Conservation (phyloP, 1,140 invertebrate genomes). For the Dendroctonus ponderosae region DNA sequence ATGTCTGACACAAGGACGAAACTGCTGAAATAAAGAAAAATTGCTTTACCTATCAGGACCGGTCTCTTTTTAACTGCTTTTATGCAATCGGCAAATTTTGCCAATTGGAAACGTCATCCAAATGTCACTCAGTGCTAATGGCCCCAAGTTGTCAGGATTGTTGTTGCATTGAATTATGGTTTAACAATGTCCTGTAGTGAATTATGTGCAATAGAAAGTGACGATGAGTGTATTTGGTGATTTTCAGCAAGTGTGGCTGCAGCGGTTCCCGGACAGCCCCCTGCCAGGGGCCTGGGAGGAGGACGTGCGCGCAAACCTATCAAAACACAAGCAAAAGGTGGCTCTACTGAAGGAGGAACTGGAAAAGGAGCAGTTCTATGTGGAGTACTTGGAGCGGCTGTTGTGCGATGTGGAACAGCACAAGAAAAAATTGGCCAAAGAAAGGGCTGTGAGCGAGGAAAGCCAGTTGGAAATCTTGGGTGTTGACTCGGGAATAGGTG, state of each 20-base stretch:
- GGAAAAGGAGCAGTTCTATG: constrained; percentile 86
- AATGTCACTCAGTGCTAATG: too few relatives aligned
- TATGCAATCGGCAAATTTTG: too few relatives aligned
- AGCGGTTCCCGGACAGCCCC: constrained; percentile 83
- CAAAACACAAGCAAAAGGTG: constrained; percentile 83
- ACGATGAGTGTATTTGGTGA: constrained; percentile 85
- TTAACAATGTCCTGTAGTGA: constrained; percentile 4
- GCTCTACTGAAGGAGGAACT: constrained; percentile 75
- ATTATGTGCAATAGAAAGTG: constrained; percentile 29
- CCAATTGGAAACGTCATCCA: too few relatives aligned
- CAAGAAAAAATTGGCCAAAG: constrained; percentile 52
- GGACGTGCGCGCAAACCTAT: constrained; percentile 82
- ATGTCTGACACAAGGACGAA: too few relatives aligned
- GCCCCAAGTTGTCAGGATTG: too few relatives aligned
- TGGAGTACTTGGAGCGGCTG: constrained; percentile 81
- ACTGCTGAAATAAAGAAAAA: too few relatives aligned
- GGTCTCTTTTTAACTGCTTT: too few relatives aligned
- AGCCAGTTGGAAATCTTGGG: constrained; percentile 34
- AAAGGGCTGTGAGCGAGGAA: constrained; percentile 40
- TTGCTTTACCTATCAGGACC: too few relatives aligned
- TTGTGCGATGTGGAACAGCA: constrained; percentile 79
- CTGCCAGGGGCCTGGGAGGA: constrained; percentile 87
- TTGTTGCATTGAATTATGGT: too few relatives aligned
- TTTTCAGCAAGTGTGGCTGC: constrained; percentile 83
- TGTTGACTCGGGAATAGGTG: constrained; percentile 40